These are phyloP conservation scores for Boleophthalmus pectinirostris DNA, from an alignment of 2,113 vertebrate species.

Conservation along the genomic window DNA sequence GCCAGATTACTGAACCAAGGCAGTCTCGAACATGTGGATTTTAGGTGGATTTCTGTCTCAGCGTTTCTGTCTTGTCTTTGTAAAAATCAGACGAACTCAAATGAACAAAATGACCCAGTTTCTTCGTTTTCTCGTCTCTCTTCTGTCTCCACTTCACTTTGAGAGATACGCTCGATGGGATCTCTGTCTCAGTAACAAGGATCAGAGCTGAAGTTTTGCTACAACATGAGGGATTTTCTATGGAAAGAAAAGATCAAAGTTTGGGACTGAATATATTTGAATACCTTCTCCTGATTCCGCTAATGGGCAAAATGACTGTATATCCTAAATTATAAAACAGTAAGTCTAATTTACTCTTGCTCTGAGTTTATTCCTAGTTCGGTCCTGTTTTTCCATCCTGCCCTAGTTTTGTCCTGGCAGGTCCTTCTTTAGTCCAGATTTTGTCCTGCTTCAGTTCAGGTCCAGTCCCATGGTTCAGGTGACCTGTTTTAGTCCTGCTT, in stretches of 20 bases:
- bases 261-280: background rate
- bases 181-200: background rate
- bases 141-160: background rate
- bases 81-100: conserved; percentile 56
- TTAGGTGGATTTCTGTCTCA: conserved; percentile 66
- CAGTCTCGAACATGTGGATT: conserved; percentile 30
- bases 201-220: background rate
- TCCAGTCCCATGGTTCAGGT: no score
- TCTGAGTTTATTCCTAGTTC: no score
- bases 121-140: conserved; percentile 18
- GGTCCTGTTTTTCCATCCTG: no score
- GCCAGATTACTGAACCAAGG: no score
- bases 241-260: background rate
- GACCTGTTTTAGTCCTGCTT: no score
- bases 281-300: background rate
- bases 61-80: conserved; percentile 52
- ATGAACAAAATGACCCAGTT: conserved; percentile 71
- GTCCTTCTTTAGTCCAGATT: no score
- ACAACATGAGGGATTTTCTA: background rate
- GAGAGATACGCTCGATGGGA: conserved; percentile 13
- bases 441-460: no score
- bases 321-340: background rate
- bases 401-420: no score
- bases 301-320: background rate
- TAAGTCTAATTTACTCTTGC: background rate